Evolutionary conservation across 2,113 vertebrate species (phyloP), one percentile per base, ranked within the genome.

Genomic region (Zapus hudsonius): DNA sequence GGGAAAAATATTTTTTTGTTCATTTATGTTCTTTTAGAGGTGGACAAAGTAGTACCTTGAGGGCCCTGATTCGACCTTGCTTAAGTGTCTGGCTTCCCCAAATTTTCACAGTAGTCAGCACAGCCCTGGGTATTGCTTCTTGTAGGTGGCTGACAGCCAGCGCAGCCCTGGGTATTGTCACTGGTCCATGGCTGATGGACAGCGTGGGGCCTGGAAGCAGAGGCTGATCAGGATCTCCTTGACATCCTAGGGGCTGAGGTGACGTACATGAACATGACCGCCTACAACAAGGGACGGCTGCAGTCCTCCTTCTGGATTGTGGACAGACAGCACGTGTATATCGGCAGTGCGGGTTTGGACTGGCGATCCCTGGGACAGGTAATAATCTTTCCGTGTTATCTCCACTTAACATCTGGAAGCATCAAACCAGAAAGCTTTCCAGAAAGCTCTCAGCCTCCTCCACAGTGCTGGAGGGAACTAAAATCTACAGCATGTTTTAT

Each of bases 291-390:
- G 94, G 99, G 99, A 27, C 98, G 98, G 33, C 98, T 99, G 55
- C 98, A 98, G 93, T 99, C 99, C 0, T 99, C 99, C 17, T 99
- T 99, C 98, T 99, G 99, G 99, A 99, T 99, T 87, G 99, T 99
- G 69, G 99, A 99, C 96, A 99, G 98, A 72, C 99, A 98, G 91
- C 99, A 99, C 0, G 98, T 99, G 13, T 99, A 99, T 95, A 98
- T 99, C 52, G 99, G 99, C 96, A 99, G 99, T 64, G 99, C 98
- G 9, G 98, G 98, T 96, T 98, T 99, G 97, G 99, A 99, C 94
- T 99, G 99, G 99, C 98, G 97, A 79, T 99, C 99, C 0, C 33
- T 99, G 91, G 98, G 99, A 94, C 99, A 98, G 97, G 99, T 99
- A 99, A 97, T 99, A 99, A 97, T 81, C 83, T n/a, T 91, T 84